phyloP scores from a whole-genome alignment of 2,888 invertebrate genomes.

The Chaitophorus viminalis region DNA sequence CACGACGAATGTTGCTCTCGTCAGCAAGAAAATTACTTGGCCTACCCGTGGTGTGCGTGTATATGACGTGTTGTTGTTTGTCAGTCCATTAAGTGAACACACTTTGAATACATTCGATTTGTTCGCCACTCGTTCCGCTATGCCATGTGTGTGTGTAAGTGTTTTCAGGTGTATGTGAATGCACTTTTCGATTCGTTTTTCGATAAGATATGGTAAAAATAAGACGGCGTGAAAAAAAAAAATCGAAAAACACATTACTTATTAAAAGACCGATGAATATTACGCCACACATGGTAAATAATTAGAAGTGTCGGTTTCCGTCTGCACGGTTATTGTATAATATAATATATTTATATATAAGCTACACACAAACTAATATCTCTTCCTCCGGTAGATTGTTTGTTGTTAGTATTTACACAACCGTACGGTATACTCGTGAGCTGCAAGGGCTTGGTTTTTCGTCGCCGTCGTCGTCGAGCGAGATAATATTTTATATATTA shows the following conservation, averaged over 20 bases:
- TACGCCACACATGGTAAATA: no score
- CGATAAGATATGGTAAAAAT: background rate
- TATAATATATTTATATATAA: no score
- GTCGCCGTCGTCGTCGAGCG: no score
- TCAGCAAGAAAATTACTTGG: background rate
- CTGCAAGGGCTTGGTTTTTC: no score
- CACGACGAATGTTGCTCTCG: background rate
- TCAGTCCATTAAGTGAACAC: background rate
- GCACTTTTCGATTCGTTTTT: background rate
- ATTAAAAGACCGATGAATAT: background rate
- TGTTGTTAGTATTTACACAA: no score
- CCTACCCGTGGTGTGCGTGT: no score
- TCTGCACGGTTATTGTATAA: no score
- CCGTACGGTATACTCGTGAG: no score
- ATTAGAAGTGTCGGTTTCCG: no score
- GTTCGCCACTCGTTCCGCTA: background rate
- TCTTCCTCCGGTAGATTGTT: no score
- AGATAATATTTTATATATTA: no score
- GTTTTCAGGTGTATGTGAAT: background rate
- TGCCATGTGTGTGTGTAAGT: background rate
- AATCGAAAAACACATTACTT: background rate
- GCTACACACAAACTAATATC: no score
- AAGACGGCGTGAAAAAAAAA: background rate
- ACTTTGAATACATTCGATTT: background rate
- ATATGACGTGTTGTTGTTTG: background rate